Evolutionary conservation across 2,888 invertebrate species (phyloP), one percentile per base, ranked within the genome.

Genomic region (Aleiodes alternator): DNA sequence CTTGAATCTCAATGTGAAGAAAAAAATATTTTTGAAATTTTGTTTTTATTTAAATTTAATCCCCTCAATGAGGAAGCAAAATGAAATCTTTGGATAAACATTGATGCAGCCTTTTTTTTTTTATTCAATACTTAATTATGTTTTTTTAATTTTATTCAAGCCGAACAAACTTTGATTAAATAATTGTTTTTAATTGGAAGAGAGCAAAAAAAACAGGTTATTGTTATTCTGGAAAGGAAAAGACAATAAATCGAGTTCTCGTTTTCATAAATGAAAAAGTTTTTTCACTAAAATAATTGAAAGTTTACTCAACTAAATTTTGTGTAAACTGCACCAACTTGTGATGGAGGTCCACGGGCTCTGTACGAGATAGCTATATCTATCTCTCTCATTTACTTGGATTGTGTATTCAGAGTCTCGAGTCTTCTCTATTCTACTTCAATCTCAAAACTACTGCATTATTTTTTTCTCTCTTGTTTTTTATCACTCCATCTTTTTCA

Each of bases 291-390:
- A 53, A 16, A 69, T 50, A 69, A 69, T 69, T 55, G 69, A 59
- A 59, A 71, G 71, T 71, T 71, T 71, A 50, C 57, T 61, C 43
- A 48, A 59, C 51, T 5, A 51, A 71, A 71, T 71, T 50, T 61
- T 59, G 71, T 71, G 71, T 50, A 71, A 71, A 71, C 50, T 50
- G 14, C 16, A 16, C 14, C 7, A 16, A n/a, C 48, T 59, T 31
- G n/a, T 50, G 57, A 71, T 71, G 51, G 31, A 43, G 43, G 11
- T 43, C 43, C 43, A 43, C 43, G 9, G 43, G 9, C 11, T 43
- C 11, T 43, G 11, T 9, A 43, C 9, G 8, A 8, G 43, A 23
- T 1, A 23, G 23, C 23, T 23, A 23, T 23, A 23, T 23, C 43
- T 43, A 11, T 9, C 43, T 43, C 43, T 43, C 43, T 43, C 43